Evolutionary conservation across 2,888 invertebrate species (phyloP).

Genomic region (Hydriomena furcata): DNA sequence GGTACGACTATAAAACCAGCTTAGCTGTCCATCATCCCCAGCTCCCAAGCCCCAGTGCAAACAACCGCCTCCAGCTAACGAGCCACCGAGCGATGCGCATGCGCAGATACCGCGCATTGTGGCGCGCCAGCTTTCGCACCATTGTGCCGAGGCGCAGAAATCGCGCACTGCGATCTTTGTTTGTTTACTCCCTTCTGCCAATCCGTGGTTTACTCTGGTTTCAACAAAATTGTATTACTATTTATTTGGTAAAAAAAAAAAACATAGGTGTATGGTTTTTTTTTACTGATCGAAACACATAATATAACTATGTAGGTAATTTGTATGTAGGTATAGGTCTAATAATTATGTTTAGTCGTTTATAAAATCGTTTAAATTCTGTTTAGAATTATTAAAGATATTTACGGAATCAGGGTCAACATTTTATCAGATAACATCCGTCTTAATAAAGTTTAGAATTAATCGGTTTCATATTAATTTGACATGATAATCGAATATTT

Average conservation of each 20-base stretch:
- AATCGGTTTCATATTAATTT: slow-evolving; percentile 20
- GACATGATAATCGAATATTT: slow-evolving; percentile 24
- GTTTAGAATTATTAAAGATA: slow-evolving; percentile 3
- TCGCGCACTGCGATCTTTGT: slow-evolving; percentile 72
- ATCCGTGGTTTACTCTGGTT: slow-evolving; percentile 4
- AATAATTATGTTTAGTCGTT: too few species aligned
- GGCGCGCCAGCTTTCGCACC: slow-evolving; percentile 82
- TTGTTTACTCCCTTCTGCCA: slow-evolving; percentile 62
- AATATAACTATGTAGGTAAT: too few species aligned
- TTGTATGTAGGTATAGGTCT: too few species aligned
- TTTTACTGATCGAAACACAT: too few species aligned
- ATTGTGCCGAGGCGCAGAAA: slow-evolving; percentile 73
- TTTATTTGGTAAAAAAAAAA: too few species aligned
- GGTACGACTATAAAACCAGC: slow-evolving; percentile 1
- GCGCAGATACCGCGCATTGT: slow-evolving; percentile 77
- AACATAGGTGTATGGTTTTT: too few species aligned
- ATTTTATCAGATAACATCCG: slow-evolving; percentile 20
- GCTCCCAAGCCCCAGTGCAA: slow-evolving; percentile 50
- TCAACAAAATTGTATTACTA: too few species aligned
- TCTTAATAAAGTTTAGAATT: slow-evolving; percentile 20
- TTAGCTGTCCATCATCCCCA: slow-evolving; percentile 25
- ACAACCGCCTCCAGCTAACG: slow-evolving; percentile 76
- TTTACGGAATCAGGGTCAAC: slow-evolving; percentile 10
- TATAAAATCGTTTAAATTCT: too few species aligned
- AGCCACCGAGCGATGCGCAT: slow-evolving; percentile 77